phyloP scores from a whole-genome alignment of 2,888 invertebrate genomes.

The Buathra laborator region DNA sequence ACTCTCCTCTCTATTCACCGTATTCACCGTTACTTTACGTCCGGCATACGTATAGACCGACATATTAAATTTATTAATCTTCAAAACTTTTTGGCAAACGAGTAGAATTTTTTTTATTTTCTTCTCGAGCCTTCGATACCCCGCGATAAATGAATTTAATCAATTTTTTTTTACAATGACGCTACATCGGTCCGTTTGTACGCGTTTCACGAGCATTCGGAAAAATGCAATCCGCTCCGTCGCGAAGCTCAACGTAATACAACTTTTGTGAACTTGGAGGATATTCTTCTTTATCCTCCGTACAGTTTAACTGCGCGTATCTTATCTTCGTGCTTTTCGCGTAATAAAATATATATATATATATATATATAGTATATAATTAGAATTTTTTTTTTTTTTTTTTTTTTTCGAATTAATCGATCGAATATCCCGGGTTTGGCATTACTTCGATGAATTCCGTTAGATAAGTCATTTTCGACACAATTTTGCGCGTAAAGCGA shows the following conservation, averaged over 20 bases:
- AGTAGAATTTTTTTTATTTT: slow-evolving; percentile 42
- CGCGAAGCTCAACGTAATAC: slow-evolving; percentile 1
- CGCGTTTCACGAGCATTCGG: slow-evolving; percentile 69
- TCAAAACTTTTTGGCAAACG: slow-evolving; percentile 20
- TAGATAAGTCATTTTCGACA: slow-evolving; percentile 6
- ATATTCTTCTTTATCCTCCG: slow-evolving; percentile 15
- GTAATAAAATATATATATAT: neutral
- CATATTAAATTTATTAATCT: neutral
- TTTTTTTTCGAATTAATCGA: neutral
- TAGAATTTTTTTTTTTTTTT: neutral
- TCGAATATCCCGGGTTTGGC: slow-evolving; percentile 21
- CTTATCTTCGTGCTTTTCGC: slow-evolving; percentile 15
- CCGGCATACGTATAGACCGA: slow-evolving; percentile 19
- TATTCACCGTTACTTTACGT: slow-evolving; percentile 25
- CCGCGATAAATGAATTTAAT: neutral
- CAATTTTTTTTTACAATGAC: slow-evolving; percentile 71
- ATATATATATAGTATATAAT: neutral
- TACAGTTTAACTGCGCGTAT: slow-evolving; percentile 1
- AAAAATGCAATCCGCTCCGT: slow-evolving; percentile 42
- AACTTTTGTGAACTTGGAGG: slow-evolving; percentile 5
- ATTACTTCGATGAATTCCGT: slow-evolving; percentile 19
- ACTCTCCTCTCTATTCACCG: slow-evolving; percentile 35
- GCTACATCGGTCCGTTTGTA: slow-evolving; percentile 73
- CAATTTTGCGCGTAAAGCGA: neutral
- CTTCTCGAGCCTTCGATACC: slow-evolving; percentile 5